Base-by-base conservation (phyloP, 2,113 vertebrate genomes). In the Colinus virginianus region DNA sequence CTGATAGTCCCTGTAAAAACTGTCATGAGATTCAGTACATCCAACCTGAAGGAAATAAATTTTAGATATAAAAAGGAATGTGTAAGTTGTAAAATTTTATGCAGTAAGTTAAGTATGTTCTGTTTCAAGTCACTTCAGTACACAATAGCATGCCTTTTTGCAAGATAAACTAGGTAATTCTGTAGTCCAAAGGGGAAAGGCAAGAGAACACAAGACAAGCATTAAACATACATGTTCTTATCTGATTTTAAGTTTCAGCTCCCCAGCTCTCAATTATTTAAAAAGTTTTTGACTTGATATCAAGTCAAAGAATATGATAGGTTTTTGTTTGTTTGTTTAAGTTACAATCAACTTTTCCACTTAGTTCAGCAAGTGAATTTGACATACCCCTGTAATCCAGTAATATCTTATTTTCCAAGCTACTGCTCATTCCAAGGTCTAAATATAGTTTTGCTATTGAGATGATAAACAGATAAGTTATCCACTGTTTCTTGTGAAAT, bases 61-160 rank as follows among this genome's bases (percentile, higher is more conserved):
- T 92, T 69, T 90, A 75, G 21, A 77, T 80, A 88, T 36, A 90
- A 94, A 87, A 66, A 30, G n/a, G 79, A 94, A 93, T 67, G 32
- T 34, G 46, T 55, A 87, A 70, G 87, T 70, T 85, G 59, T 94
- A 94, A 96, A 93, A 79, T 82, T 87, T 94, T 94, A 94, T 79
- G 59, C 71, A 79, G 42, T 77, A 74, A 69, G 67, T 85, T 89
- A 78, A 89, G 51, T 77, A 77, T 70, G 20, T 66, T 94, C 64
- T 93, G 61, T 88, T 94, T 86, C 79, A 95, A 88, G 56, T 86
- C 70, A 59, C 32, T 69, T 81, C 64, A 59, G 80, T 84, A 26
- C 86, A 48, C 34, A 88, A 72, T 23, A 79, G 53, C 38, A 91
- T 88, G 78, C 26, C 5, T 74, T 90, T 51, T 59, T 91, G 30